Evolutionary conservation across 2,113 vertebrate species (phyloP).

Genomic region (Cyrtonyx montezumae): DNA sequence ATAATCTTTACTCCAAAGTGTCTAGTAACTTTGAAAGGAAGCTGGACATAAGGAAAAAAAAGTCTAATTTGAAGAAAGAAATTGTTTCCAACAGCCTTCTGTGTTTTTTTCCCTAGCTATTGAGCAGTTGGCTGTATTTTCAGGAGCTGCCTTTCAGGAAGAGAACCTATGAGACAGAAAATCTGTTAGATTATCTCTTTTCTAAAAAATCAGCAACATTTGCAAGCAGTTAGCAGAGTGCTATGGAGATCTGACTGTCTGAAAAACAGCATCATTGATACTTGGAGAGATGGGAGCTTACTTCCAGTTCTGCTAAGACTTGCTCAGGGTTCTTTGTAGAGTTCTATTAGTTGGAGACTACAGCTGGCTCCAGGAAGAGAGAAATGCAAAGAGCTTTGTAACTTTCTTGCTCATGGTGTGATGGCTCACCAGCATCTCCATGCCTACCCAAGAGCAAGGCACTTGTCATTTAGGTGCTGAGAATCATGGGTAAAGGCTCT

Average conservation of each 20-base stretch:
- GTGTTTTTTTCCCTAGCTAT: background rate
- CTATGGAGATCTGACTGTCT: background rate
- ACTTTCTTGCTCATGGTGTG: background rate
- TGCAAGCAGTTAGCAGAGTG: background rate
- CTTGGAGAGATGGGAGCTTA: background rate
- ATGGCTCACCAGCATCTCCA: background rate
- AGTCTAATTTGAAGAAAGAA: background rate
- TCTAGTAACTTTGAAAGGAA: constrained; percentile 15
- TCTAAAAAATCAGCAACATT: background rate
- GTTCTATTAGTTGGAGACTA: background rate
- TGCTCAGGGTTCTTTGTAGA: background rate
- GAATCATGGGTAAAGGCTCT: background rate
- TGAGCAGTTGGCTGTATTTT: background rate
- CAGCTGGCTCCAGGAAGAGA: background rate
- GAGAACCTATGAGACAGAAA: background rate
- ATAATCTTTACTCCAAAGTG: background rate
- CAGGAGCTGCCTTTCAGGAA: background rate
- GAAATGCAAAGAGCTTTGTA: background rate
- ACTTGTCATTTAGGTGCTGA: background rate
- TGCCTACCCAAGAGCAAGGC: background rate
- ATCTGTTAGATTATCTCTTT: background rate
- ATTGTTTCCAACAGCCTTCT: background rate
- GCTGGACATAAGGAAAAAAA: background rate
- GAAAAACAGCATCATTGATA: background rate
- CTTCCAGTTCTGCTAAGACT: background rate